These are phyloP conservation scores for Dysmachus trigonus DNA, from an alignment of 2,888 invertebrate genomes.

Conservation along the genomic window DNA sequence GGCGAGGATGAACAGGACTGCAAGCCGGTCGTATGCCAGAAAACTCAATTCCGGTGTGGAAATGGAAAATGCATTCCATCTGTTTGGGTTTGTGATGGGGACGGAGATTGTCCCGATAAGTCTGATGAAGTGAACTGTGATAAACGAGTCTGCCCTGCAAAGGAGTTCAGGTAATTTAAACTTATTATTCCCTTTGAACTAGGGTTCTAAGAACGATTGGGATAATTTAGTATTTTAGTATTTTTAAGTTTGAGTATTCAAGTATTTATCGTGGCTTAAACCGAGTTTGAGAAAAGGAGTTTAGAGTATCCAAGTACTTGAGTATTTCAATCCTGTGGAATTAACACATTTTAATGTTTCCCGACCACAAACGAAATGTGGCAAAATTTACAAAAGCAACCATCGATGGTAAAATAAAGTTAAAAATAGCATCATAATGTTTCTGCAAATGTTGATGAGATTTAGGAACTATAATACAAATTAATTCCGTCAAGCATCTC, in stretches of 20 bases:
- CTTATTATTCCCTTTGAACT: too few species aligned
- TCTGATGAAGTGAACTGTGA: conserved; percentile 71
- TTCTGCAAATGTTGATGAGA: conserved; percentile 86
- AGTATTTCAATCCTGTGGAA: too few species aligned
- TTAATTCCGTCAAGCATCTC: conserved; percentile 86
- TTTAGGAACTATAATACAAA: conserved; percentile 88
- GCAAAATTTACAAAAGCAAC: conserved; percentile 80
- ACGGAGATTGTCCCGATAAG: conserved; percentile 77
- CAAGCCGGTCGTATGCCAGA: conserved; percentile 73
- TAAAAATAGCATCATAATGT: conserved; percentile 89
- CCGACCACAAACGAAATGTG: too few species aligned
- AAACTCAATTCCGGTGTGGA: conserved; percentile 74
- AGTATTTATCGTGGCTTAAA: too few species aligned
- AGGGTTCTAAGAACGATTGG: too few species aligned
- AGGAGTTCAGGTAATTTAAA: conserved; percentile 66
- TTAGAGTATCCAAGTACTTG: too few species aligned
- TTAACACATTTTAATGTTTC: too few species aligned
- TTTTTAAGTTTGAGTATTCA: too few species aligned
- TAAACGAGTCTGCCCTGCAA: conserved; percentile 66
- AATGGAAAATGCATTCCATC: conserved; percentile 80
- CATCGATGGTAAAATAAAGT: conserved; percentile 91
- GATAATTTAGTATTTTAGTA: too few species aligned
- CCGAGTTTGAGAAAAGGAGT: too few species aligned
- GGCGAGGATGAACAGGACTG: conserved; percentile 80
- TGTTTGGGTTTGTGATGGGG: conserved; percentile 84